Base-by-base conservation (phyloP, 35 echinoderm and acorn worm genomes). In the Anneissia japonica region DNA sequence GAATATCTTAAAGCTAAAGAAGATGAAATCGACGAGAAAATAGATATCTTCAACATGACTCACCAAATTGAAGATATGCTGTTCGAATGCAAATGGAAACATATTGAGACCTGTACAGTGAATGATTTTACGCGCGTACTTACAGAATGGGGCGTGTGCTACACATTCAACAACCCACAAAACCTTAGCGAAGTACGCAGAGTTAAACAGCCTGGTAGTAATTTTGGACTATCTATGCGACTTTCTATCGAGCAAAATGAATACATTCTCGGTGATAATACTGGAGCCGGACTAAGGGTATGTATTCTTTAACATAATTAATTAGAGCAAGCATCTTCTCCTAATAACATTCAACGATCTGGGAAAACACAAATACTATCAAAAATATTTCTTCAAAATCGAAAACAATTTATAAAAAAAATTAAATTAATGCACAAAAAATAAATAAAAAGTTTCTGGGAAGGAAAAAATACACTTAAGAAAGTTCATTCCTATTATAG, bases 21-120 rank as follows among this genome's bases (percentile, higher is more conserved):
- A 88, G 77, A 64, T 72, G 36, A 17, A 35, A 72, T 46, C 40
- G 37, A 81, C 23, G 3, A 39, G n/a, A 30, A 3, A 1, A 3
- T 11, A 32, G 17, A 35, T 6, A 40, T 81, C 1, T 32, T 30
- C 3, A 83, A 55, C 6, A 46, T 73, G 37, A n/a, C 83, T 30
- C 73, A 85, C 30, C 83, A 76, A 31, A 85, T 85, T 14, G 16
- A 34, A 29, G 83, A 85, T 16, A 85, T 85, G 83, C 51, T 85
- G 11, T 5, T 85, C 4, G 28, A 75, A 26, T 85, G 83, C 30
- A 19, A 12, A 55, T 76, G 83, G 83, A 30, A 73, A 17, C 26
- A 33, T 21, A 2, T 40, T 7, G 7, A 74, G n/a, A 0, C 3
- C 2, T 85, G 83, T 46, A 29, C 1, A 12, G n/a, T 12, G 0